Conservation (phyloP, 2,888 invertebrate species). For the Agrotis segetum region DNA sequence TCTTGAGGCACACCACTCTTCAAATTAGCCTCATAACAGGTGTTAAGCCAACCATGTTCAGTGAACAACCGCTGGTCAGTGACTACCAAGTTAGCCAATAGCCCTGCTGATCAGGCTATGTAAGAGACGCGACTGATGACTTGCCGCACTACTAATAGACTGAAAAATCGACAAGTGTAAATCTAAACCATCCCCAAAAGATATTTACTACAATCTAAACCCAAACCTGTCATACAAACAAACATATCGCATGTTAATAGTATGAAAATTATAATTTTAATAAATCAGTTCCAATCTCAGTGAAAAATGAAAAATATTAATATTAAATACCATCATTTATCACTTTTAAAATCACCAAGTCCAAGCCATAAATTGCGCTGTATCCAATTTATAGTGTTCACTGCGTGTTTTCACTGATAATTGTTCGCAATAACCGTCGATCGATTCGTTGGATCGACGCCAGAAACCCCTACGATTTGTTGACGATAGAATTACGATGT, state of each 20-base stretch:
- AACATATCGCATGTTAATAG: conserved; percentile 31
- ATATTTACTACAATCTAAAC: conserved; percentile 17
- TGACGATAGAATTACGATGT: conserved; percentile 61
- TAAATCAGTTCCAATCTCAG: conserved; percentile 42
- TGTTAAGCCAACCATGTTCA: too few species aligned
- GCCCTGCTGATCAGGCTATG: too few species aligned
- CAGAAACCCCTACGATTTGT: conserved; percentile 65
- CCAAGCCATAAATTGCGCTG: conserved; percentile 22
- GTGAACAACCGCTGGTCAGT: too few species aligned
- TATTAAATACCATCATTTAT: conserved; percentile 43
- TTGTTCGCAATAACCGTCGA: conserved; percentile 67
- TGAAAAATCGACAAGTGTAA: too few species aligned
- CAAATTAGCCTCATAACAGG: too few species aligned
- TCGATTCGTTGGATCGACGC: conserved; percentile 72
- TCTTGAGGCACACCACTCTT: too few species aligned
- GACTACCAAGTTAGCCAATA: too few species aligned
- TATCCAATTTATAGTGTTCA: conserved; percentile 63
- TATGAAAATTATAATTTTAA: conserved; percentile 17
- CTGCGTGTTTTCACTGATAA: conserved; percentile 70
- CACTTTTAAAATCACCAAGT: conserved; percentile 39
- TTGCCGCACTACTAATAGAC: too few species aligned
- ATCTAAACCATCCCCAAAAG: neutral
- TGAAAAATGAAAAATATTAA: conserved; percentile 36
- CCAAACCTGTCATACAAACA: conserved; percentile 15
- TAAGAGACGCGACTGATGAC: too few species aligned